phyloP scores from a whole-genome alignment of 2,113 vertebrate genomes.

The Asarcornis scutulata region DNA sequence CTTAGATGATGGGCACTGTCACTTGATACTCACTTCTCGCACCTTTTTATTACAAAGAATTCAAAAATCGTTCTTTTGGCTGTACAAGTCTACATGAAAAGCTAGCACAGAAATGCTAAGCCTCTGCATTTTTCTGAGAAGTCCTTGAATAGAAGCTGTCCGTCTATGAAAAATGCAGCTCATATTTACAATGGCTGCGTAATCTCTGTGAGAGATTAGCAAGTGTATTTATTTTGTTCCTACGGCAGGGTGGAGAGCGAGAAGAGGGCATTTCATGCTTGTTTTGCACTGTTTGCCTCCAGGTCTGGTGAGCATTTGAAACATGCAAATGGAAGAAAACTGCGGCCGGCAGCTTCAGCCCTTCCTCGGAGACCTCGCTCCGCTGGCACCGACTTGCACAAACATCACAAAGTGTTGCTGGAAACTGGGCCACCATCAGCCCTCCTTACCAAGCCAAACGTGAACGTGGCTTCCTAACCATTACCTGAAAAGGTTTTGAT shows the following conservation, averaged over 20 bases:
- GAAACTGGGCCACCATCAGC: neutral
- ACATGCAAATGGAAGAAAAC: conserved; percentile 36
- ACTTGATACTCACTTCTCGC: neutral
- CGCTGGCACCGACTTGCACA: neutral
- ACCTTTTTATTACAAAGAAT: neutral
- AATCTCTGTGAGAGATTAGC: conserved; percentile 41
- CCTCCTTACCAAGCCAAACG: neutral
- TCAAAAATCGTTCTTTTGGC: neutral
- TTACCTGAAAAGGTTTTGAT: neutral
- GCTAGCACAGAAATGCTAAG: neutral
- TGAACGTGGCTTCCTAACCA: neutral
- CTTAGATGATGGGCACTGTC: neutral
- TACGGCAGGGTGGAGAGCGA: neutral
- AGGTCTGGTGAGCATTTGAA: conserved; percentile 48
- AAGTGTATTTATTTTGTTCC: conserved; percentile 51
- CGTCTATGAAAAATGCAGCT: neutral
- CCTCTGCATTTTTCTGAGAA: conserved; percentile 5
- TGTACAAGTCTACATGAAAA: neutral
- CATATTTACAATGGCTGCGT: conserved; percentile 34
- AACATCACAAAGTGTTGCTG: neutral
- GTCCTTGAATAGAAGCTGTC: neutral
- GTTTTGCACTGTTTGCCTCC: conserved; percentile 43
- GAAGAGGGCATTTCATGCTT: conserved; percentile 26
- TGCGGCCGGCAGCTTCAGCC: neutral
- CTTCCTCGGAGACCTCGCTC: conserved; percentile 9